Base-by-base conservation (phyloP, 2,797 vertebrate genomes). In the Acestrorhynchus altus region DNA sequence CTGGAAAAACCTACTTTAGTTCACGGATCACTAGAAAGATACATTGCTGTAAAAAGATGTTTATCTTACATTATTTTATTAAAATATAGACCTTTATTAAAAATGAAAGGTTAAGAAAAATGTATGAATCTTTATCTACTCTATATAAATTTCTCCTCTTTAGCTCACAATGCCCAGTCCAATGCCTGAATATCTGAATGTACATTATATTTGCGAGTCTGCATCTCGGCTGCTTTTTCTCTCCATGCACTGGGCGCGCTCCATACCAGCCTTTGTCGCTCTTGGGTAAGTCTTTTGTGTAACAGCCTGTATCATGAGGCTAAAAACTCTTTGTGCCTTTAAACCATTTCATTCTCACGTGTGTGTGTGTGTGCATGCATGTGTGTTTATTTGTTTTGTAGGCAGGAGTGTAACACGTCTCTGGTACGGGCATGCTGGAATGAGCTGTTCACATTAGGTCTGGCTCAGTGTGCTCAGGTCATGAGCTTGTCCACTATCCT, bases 191-290 rank as follows among this genome's bases (percentile, higher is more conserved):
- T 99, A 96, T 90, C 95, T 99, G 86, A 99, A 99, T 51, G 97
- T 99, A 39, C 98, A 99, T 89, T 99, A 99, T 90, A 99, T 99
- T 90, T 99, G 98, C 60, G 98, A 99, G 90, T 99, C 98, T 8
- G 98, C 98, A 0, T 99, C 98, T 60, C 95, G 98, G 46, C 94
- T 99, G 59, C 96, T 99, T 73, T 99, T 99, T 88, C 96, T 99
- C 51, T 99, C 98, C 81, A 99, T 99, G 98, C 98, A 99, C 91
- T 99, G 98, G 98, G 97, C 98, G 2, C 94, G 98, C 82, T 99
- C 97, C 83, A 99, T 99, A 84, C 96, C 98, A 46, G 97, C 98
- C 68, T 99, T 99, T 90, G 96, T 95, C 76, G 97, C 97, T 83
- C 96, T 99, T 20, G 98, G 98, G 98, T 99, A 88, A 94, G 95